These are phyloP conservation scores for Drosophila leontia DNA, from an alignment of 1,140 invertebrate genomes.

Conservation along the genomic window DNA sequence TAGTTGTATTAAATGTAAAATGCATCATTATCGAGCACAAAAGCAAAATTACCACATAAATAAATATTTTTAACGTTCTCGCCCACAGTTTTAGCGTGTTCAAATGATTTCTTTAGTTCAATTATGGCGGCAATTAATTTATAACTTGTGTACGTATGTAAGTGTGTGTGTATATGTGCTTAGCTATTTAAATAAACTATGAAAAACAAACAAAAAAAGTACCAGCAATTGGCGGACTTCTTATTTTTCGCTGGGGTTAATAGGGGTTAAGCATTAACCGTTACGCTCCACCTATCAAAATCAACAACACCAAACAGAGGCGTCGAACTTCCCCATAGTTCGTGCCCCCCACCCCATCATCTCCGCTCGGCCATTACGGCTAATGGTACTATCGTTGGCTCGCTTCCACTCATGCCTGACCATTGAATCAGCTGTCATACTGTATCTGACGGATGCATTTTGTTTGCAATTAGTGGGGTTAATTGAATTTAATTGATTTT, in stretches of 20 bases:
- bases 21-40: constrained; percentile 53
- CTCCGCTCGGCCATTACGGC: constrained; percentile 33
- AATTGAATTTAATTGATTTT: too few relatives aligned
- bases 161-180: constrained; percentile 47
- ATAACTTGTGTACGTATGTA: constrained; percentile 62
- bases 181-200: constrained; percentile 76
- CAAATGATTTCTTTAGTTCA: constrained; percentile 70
- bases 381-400: constrained; percentile 28
- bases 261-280: constrained; percentile 38
- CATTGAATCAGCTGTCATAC: background rate
- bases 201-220: constrained; percentile 39
- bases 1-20: constrained; percentile 50
- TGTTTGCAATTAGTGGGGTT: constrained; percentile 1
- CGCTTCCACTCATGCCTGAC: constrained; percentile 34
- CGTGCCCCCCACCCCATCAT: constrained; percentile 23
- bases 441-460: constrained; percentile 3
- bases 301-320: constrained; percentile 16
- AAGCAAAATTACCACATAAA: constrained; percentile 52
- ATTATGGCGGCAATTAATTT: constrained; percentile 71
- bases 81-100: constrained; percentile 49
- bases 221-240: constrained; percentile 7
- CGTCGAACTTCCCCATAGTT: constrained; percentile 20
- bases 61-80: constrained; percentile 45
- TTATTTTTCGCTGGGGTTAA: constrained; percentile 28
- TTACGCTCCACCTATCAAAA: constrained; percentile 47